phyloP scores from a whole-genome alignment of 2,797 vertebrate genomes.

The Taenioides sp. region DNA sequence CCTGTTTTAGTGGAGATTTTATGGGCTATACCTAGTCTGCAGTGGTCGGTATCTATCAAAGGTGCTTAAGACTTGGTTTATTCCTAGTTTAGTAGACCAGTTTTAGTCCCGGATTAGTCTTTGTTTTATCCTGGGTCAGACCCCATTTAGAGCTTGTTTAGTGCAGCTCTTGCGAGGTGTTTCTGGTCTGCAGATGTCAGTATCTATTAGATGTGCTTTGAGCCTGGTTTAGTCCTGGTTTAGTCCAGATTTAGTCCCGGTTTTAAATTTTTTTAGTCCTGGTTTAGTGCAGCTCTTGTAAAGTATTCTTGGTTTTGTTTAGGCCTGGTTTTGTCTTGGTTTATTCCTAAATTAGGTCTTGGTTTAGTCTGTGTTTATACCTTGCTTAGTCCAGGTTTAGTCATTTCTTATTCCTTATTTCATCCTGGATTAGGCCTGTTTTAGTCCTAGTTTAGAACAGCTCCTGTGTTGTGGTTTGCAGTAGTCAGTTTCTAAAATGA shows the following conservation, averaged over 20 bases:
- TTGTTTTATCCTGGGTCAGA: too few relatives aligned
- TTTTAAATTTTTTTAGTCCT: not conserved
- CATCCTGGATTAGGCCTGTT: too few relatives aligned
- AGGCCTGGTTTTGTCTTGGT: too few relatives aligned
- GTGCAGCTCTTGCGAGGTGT: too few relatives aligned
- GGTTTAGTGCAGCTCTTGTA: not conserved
- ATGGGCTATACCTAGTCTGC: not conserved
- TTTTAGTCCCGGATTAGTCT: too few relatives aligned
- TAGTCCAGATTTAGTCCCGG: not conserved
- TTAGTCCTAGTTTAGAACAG: not conserved
- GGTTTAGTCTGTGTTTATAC: not conserved
- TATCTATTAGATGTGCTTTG: too few relatives aligned
- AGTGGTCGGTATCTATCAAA: not conserved
- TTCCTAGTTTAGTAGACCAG: too few relatives aligned
- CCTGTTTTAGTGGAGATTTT: not conserved
- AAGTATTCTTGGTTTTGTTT: too few relatives aligned
- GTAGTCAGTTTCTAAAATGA: too few relatives aligned
- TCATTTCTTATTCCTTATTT: not conserved
- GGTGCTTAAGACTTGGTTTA: too few relatives aligned
- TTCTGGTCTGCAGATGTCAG: too few relatives aligned
- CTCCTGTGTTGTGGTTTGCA: not conserved
- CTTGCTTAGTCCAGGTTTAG: not conserved
- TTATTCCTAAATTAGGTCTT: not conserved
- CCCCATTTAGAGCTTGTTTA: too few relatives aligned
- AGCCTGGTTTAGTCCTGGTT: not conserved